Base-by-base conservation (phyloP, 1,140 invertebrate genomes). In the Ridgeia piscesae region DNA sequence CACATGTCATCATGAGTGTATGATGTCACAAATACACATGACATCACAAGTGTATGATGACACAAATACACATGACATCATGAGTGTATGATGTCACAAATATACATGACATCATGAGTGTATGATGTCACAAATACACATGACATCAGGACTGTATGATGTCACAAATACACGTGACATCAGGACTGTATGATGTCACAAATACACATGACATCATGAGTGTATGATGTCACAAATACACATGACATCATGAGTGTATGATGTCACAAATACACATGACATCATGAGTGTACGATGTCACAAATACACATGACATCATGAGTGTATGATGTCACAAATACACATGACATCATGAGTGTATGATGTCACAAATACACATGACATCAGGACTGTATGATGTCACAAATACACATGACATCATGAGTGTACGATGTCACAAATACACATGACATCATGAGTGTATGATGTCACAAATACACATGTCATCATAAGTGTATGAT, bases 351-450 rank as follows among this genome's bases (percentile, higher is more conserved):
- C 21, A 42, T n/a, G 91, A 33, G 34, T n/a, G n/a, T 35, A 91
- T 34, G n/a, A 17, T 33, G n/a, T 34, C 91, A 88, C 89, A 21
- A 34, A 33, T 34, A 33, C 27, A 92, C 14, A 58, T 42, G 42
- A 42, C 31, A n/a, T 92, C 21, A 42, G 11, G 91, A 33, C 27
- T n/a, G n/a, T 35, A 91, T 93, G 42, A 42, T 42, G 42, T 42
- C 11, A 88, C 89, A 27, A 21, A 27, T 90, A 90, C 35, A 90
- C 11, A 42, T 42, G 42, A 34, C 17, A 14, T 34, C 35, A 90
- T 2, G 11, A 14, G 35, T 33, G n/a, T 90, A 27, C 33, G 35
- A 42, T 42, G 42, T 42, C 11, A 88, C 89, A 27, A 21, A 27
- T 90, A 90, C 35, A 90, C 11, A 42, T 90, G n/a, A 34, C 17